Evolutionary conservation across 2,888 invertebrate genomes (phyloP).

Genomic region (Dascillus cervinus): DNA sequence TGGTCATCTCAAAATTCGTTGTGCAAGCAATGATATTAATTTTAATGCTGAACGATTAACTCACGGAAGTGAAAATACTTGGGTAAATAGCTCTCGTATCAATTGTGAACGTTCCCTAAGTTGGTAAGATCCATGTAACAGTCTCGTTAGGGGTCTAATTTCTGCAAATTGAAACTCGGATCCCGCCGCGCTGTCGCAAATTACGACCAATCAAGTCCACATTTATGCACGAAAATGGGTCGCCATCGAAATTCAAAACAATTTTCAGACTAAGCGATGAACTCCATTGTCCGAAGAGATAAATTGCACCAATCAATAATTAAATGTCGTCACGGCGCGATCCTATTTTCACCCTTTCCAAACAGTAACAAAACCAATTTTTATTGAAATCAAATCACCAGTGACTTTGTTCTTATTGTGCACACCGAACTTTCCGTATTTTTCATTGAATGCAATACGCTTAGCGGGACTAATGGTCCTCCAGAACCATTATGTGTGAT

Average conservation of each 20-base stretch:
- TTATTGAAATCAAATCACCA: constrained; percentile 23
- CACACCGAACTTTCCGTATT: constrained; percentile 16
- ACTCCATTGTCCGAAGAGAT: too few relatives aligned
- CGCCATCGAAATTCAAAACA: constrained; percentile 15
- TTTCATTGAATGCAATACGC: constrained; percentile 12
- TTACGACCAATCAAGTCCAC: constrained; percentile 33
- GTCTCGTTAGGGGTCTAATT: constrained; percentile 30
- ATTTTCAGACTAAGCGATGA: background rate
- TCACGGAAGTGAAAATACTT: too few relatives aligned
- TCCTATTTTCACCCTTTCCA: too few relatives aligned
- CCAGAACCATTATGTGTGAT: constrained; percentile 23
- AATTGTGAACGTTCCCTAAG: constrained; percentile 21
- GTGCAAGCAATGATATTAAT: too few relatives aligned
- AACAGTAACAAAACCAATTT: constrained; percentile 17
- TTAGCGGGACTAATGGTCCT: constrained; percentile 22
- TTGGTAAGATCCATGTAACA: constrained; percentile 23
- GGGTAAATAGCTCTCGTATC: too few relatives aligned
- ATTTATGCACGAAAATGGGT: constrained; percentile 31
- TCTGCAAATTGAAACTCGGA: constrained; percentile 24
- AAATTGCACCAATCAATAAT: too few relatives aligned
- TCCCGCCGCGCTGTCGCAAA: constrained; percentile 29
- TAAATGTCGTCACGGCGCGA: too few relatives aligned
- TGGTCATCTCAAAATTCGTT: too few relatives aligned
- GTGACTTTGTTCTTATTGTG: constrained; percentile 20
- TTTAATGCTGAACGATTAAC: too few relatives aligned